These are phyloP conservation scores for Ivindomyrus marchei DNA, from an alignment of 2,113 vertebrate genomes.

Conservation along the genomic window DNA sequence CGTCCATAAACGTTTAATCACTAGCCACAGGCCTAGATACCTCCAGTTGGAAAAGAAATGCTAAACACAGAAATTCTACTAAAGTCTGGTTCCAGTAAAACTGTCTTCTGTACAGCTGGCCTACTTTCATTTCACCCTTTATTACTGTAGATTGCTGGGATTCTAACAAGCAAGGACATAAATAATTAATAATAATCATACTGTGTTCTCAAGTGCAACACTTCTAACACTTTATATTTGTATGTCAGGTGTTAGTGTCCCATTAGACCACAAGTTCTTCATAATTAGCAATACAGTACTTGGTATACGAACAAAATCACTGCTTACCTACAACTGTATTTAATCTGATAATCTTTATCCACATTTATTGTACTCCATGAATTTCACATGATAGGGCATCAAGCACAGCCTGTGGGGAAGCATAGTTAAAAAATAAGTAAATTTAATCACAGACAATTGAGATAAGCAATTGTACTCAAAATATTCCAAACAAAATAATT, in stretches of 20 bases:
- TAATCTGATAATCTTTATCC: background rate
- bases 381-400: background rate
- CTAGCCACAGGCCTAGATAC: slow-evolving; percentile 48
- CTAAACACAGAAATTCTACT: slow-evolving; percentile 40
- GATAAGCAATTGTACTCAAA: background rate
- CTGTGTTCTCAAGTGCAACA: background rate
- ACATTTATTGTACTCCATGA: background rate
- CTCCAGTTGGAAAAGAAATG: slow-evolving; percentile 40
- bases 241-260: background rate
- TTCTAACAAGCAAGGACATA: background rate
- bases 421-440: background rate
- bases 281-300: background rate
- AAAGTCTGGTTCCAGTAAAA: slow-evolving; percentile 25
- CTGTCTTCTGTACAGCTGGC: slow-evolving; percentile 33
- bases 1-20: background rate
- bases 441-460: slow-evolving; percentile 1
- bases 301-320: background rate
- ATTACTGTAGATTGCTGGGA: background rate
- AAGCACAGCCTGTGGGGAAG: background rate
- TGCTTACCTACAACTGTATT: background rate
- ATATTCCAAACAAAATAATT: slow-evolving; percentile 5
- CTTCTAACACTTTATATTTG: background rate
- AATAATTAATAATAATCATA: background rate
- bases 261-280: background rate
- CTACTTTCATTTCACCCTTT: background rate